A percentile compares a stretch with the other conserved stretches of the same genome.
Conservation (phyloP, 2,113 vertebrate species). For the Leucoraja erinaceus region DNA sequence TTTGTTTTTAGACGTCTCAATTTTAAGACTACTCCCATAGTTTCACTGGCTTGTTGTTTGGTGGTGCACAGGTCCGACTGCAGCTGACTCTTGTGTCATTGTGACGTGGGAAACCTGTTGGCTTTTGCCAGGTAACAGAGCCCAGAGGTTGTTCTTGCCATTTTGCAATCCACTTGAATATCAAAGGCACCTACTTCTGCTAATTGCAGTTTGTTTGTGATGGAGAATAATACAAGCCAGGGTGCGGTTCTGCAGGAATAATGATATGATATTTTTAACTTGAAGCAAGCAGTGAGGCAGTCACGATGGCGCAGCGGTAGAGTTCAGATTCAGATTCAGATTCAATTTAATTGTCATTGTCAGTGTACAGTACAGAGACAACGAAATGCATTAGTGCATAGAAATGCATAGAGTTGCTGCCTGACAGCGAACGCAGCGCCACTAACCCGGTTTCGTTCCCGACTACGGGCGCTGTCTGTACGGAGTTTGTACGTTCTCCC, state of each 20-base stretch:
- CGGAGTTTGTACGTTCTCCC: too few relatives aligned
- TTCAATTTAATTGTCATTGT: too few relatives aligned
- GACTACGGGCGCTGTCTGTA: too few relatives aligned
- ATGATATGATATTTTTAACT: neutral
- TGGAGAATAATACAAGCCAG: neutral
- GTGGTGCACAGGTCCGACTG: neutral
- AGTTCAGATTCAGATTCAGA: too few relatives aligned
- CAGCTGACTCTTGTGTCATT: neutral
- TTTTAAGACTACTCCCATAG: neutral
- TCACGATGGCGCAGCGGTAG: too few relatives aligned
- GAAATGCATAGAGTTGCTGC: too few relatives aligned
- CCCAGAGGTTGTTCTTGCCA: neutral
- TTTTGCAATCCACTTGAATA: neutral
- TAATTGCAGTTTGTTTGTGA: neutral
- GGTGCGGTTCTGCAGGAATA: neutral
- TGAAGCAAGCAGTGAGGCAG: neutral
- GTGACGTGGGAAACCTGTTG: neutral
- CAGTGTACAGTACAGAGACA: too few relatives aligned
- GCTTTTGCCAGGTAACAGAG: neutral
- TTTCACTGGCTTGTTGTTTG: neutral
- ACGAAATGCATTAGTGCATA: too few relatives aligned
- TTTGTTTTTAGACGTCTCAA: too few relatives aligned
- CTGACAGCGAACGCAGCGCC: too few relatives aligned
- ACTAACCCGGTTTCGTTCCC: too few relatives aligned
- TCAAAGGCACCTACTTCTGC: neutral